phyloP scores from a whole-genome alignment of 2,797 vertebrate species.

The Gymnothorax javanicus region DNA sequence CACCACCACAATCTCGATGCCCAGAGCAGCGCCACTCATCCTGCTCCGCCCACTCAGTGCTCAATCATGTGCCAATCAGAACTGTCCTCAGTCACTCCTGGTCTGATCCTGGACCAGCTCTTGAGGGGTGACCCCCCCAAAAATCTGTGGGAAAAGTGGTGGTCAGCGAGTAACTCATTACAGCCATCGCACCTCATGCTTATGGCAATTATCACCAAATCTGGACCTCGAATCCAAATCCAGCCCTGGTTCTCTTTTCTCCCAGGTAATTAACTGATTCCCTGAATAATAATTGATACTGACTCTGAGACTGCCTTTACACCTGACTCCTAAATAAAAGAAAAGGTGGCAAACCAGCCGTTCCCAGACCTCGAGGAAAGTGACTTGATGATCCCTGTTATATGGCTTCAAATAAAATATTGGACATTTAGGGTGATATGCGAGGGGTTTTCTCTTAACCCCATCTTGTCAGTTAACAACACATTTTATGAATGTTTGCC shows the following conservation, averaged over 20 bases:
- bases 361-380: no score
- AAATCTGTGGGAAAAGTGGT: slow-evolving; percentile 7
- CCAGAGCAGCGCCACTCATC: slow-evolving; percentile 93
- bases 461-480: background rate
- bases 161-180: background rate
- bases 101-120: slow-evolving; percentile 23
- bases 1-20: slow-evolving; percentile 90
- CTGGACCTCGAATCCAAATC: no score
- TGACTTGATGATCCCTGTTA: background rate
- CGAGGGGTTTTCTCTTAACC: background rate
- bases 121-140: background rate
- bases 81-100: slow-evolving; percentile 10
- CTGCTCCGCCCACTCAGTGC: slow-evolving; percentile 48
- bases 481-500: background rate
- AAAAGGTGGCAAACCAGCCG: no score
- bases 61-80: background rate
- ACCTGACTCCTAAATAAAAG: no score
- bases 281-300: no score
- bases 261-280: no score
- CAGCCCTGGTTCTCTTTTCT: no score
- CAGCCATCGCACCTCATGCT: background rate
- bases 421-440: background rate
- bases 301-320: no score
- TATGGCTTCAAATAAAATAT: background rate
- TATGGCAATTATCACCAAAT: background rate